These are phyloP conservation scores for Atopsyche davidsoni DNA, from an alignment of 1,140 invertebrate species.

Conservation along the genomic window DNA sequence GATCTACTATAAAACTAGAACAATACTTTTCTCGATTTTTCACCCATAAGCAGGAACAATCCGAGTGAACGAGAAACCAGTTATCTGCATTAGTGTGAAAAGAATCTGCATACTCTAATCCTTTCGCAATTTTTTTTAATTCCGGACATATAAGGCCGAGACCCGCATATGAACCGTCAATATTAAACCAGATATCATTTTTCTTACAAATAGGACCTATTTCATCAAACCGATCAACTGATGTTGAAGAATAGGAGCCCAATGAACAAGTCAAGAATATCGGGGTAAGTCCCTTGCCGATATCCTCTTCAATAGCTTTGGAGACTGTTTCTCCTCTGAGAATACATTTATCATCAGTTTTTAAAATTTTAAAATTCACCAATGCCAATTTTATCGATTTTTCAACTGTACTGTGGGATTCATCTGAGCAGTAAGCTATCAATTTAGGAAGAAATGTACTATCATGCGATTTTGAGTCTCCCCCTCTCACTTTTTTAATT, in stretches of 20 bases:
- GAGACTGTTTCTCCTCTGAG: slow-evolving; percentile 68
- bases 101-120: slow-evolving; percentile 80
- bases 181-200: slow-evolving; percentile 62
- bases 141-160: slow-evolving; percentile 81
- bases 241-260: slow-evolving; percentile 76
- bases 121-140: slow-evolving; percentile 64
- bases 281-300: slow-evolving; percentile 71
- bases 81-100: slow-evolving; percentile 94
- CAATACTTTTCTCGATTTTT: slow-evolving; percentile 74
- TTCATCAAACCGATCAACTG: slow-evolving; percentile 75
- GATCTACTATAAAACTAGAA: slow-evolving; percentile 84
- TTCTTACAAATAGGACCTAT: slow-evolving; percentile 74
- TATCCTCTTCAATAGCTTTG: slow-evolving; percentile 69
- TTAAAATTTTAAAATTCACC: slow-evolving; percentile 81
- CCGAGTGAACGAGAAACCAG: slow-evolving; percentile 85
- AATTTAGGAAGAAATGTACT: slow-evolving; percentile 74
- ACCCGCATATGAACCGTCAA: slow-evolving; percentile 80
- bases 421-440: slow-evolving; percentile 74
- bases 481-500: slow-evolving; percentile 59
- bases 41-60: slow-evolving; percentile 88
- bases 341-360: slow-evolving; percentile 76
- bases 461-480: slow-evolving; percentile 45
- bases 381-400: slow-evolving; percentile 90
- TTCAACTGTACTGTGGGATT: slow-evolving; percentile 90
- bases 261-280: slow-evolving; percentile 80